Conservation (phyloP, 1,140 invertebrate species). For the Drosophila teissieri region DNA sequence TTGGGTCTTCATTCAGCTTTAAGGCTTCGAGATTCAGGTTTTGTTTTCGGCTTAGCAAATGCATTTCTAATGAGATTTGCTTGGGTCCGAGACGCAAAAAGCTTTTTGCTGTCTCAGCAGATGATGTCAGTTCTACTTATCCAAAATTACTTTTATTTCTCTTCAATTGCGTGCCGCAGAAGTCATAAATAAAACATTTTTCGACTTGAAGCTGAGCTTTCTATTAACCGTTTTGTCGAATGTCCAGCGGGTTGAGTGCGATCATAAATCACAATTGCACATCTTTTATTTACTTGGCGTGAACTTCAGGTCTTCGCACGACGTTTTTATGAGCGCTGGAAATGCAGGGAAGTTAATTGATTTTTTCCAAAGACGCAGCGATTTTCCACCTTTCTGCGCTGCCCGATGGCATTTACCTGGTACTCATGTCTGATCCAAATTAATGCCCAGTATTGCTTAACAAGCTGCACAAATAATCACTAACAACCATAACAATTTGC, state of each 20-base stretch:
- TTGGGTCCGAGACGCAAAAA: constrained; percentile 34
- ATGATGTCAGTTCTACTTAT: constrained; percentile 67
- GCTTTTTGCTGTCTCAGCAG: constrained; percentile 48
- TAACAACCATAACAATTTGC: constrained; percentile 60
- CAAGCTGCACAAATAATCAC: constrained; percentile 60
- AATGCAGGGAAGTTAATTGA: constrained; percentile 19
- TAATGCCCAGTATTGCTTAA: constrained; percentile 46
- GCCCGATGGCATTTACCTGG: constrained; percentile 13
- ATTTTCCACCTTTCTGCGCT: constrained; percentile 21
- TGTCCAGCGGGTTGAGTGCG: constrained; percentile 20
- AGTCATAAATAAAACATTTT: constrained; percentile 57
- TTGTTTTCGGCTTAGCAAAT: constrained; percentile 59
- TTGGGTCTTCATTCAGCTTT: not conserved
- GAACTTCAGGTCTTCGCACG: not conserved
- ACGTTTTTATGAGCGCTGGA: constrained; percentile 8
- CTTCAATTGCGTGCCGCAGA: constrained; percentile 45
- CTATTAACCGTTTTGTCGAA: constrained; percentile 42
- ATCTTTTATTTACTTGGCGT: constrained; percentile 22
- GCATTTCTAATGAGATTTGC: constrained; percentile 72
- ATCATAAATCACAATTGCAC: constrained; percentile 39
- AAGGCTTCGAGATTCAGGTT: constrained; percentile 40
- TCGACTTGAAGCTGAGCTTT: constrained; percentile 18
- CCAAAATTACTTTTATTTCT: constrained; percentile 14
- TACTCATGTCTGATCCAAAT: constrained; percentile 23
- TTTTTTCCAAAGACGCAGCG: constrained; percentile 1